These are phyloP conservation scores for Sorex fumeus DNA, from an alignment of 2,113 vertebrate species.

Conservation along the genomic window DNA sequence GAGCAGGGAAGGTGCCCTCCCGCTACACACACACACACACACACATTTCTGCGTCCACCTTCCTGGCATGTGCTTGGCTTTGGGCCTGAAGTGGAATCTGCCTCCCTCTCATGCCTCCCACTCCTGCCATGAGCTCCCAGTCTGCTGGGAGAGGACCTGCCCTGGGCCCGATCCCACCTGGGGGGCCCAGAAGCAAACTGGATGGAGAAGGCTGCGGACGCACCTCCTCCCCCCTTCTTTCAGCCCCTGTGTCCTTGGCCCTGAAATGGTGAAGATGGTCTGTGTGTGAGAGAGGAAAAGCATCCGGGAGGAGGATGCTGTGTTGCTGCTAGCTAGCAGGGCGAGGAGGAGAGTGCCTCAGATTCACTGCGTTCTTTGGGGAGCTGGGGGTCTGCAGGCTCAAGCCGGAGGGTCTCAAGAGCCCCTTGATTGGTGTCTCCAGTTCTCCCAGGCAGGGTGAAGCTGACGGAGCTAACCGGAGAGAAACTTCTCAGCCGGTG, in stretches of 20 bases:
- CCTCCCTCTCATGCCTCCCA: fast-evolving
- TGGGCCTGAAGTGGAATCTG: not conserved
- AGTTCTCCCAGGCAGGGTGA: not conserved
- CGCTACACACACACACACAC: not conserved
- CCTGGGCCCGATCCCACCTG: not conserved
- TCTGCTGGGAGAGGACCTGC: not conserved
- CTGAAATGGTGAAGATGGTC: not conserved
- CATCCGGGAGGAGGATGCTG: not conserved
- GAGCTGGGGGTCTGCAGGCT: not conserved
- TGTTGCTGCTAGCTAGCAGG: no score
- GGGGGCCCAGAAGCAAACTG: not conserved
- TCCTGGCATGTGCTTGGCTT: not conserved
- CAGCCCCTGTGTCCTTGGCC: not conserved
- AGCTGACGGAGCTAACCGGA: not conserved
- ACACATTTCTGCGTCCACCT: not conserved
- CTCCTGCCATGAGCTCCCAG: not conserved
- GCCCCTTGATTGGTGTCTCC: not conserved
- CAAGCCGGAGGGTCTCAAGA: not conserved
- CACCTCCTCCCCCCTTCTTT: not conserved
- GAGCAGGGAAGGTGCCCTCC: not conserved
- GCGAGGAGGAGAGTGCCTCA: no score
- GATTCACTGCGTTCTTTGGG: no score
- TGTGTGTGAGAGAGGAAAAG: not conserved
- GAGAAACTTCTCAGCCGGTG: not conserved
- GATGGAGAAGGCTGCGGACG: not conserved